phyloP scores from a whole-genome alignment of 2,113 vertebrate genomes.

The Alethe castanea region DNA sequence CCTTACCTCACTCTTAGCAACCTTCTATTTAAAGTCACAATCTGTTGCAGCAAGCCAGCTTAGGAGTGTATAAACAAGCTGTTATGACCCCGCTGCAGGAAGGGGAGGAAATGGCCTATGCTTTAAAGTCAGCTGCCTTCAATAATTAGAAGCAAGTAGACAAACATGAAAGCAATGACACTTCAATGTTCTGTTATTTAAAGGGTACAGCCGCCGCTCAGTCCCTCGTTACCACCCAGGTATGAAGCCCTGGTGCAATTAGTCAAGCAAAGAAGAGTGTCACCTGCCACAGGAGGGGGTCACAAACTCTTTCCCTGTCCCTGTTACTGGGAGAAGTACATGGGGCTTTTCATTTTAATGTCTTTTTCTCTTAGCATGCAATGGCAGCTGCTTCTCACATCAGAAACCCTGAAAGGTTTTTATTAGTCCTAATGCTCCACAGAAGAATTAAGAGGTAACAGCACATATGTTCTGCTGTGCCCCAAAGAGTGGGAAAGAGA shows the following conservation, averaged over 20 bases:
- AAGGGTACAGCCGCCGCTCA: not conserved
- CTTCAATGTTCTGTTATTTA: slow-evolving; percentile 40
- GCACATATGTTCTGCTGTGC: not conserved
- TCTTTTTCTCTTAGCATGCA: slow-evolving; percentile 7
- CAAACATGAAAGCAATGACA: slow-evolving; percentile 29
- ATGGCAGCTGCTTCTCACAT: slow-evolving; percentile 16
- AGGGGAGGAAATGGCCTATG: slow-evolving; percentile 47
- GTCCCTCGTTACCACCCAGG: not conserved
- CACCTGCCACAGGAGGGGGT: not conserved
- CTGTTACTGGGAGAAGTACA: not conserved
- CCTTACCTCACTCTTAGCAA: slow-evolving; percentile 41
- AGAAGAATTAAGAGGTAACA: slow-evolving; percentile 39
- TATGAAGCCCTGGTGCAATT: not conserved
- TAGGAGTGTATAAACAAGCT: not conserved
- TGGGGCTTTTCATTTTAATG: not conserved
- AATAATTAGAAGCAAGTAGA: slow-evolving; percentile 51
- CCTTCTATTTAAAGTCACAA: slow-evolving; percentile 49
- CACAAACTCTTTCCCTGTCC: not conserved
- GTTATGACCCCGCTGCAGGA: slow-evolving; percentile 2
- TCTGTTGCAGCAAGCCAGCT: slow-evolving; percentile 19
- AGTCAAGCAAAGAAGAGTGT: not conserved
- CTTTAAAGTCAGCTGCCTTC: slow-evolving; percentile 47
- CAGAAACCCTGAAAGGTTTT: slow-evolving; percentile 45
- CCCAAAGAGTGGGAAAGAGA: not conserved
- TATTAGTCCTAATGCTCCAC: slow-evolving; percentile 28